Evolutionary conservation across 2,797 vertebrate species (phyloP), one percentile per base, ranked within the genome.

Genomic region (Lacerta bilineata): DNA sequence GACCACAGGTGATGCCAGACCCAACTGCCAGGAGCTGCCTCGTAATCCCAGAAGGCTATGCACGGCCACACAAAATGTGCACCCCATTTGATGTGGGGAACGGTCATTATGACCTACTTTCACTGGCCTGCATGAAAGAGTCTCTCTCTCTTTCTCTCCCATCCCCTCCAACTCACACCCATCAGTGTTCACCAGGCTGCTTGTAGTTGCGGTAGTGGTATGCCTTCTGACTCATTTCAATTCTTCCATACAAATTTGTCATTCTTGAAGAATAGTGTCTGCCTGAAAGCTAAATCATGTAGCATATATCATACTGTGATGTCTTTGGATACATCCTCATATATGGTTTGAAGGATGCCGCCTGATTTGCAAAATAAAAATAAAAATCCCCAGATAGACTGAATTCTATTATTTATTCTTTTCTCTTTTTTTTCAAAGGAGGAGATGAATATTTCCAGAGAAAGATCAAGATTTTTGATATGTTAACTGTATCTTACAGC

Each of bases 271-370:
- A 15, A 1, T 25, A 23, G 33, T 74, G 7, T 80, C 7, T 29
- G 71, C 41, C 50, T 77, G 77, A 88, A 93, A 94, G 25, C 10
- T n/a, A 90, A 90, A 93, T 78, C 55, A 64, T 85, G 76, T 59
- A 46, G 5, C 10, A 55, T 25, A n/a, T 4, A 84, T 81, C 78
- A 88, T 17, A 71, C 69, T 2, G 2, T 2, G 0, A 5, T 29
- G 39, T n/a, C 41, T 80, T 86, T 72, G 82, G 18, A 84, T 0
- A 3, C 10, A 55, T 88, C 18, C 46, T 11, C 18, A 75, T 10
- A 46, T 88, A 33, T 66, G 83, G 2, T 80, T 88, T 89, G 83
- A 93, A 93, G 41, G 7, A 29, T 78, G 43, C 1, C 39, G 71
- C 17, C 50, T 92, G 64, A 86, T 86, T 88, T 90, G 10, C 27